These are phyloP conservation scores for Tyria jacobaeae DNA, from an alignment of 2,888 invertebrate genomes.

Conservation along the genomic window DNA sequence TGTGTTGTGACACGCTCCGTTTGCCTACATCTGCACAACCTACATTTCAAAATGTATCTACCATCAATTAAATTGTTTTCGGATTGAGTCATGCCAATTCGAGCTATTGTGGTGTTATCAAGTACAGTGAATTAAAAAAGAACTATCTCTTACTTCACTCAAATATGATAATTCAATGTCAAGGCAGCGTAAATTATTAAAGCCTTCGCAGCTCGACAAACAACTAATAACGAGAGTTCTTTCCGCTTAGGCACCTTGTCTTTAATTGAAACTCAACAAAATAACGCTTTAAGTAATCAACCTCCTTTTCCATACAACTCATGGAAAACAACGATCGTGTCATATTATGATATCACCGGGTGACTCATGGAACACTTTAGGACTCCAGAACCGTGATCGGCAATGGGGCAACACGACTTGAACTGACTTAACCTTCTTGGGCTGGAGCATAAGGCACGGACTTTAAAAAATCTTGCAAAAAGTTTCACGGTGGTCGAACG, in stretches of 20 bases:
- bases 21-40: slow-evolving; percentile 70
- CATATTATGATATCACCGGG: slow-evolving; percentile 76
- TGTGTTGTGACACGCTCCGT: slow-evolving; percentile 82
- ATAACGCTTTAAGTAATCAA: slow-evolving; percentile 41
- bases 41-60: slow-evolving; percentile 56
- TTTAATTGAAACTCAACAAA: slow-evolving; percentile 45
- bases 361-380: slow-evolving; percentile 74
- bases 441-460: slow-evolving; percentile 70
- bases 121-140: slow-evolving; percentile 10
- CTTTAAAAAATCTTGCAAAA: slow-evolving; percentile 69
- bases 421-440: slow-evolving; percentile 74
- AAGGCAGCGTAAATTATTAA: slow-evolving; percentile 57
- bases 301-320: slow-evolving; percentile 47
- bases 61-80: slow-evolving; percentile 23
- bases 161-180: slow-evolving; percentile 55
- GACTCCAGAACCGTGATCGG: slow-evolving; percentile 62
- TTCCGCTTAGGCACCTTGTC: slow-evolving; percentile 55
- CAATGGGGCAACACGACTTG: slow-evolving; percentile 63
- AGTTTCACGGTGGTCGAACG: slow-evolving; percentile 63
- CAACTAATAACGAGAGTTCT: slow-evolving; percentile 52
- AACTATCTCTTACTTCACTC: slow-evolving; percentile 33
- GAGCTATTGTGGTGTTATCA: slow-evolving; percentile 1
- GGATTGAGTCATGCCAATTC: slow-evolving; percentile 11
- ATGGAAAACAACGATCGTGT: slow-evolving; percentile 66
- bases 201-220: slow-evolving; percentile 53